Evolutionary conservation across 1,140 invertebrate genomes (phyloP).

Genomic region (Grapholita molesta): DNA sequence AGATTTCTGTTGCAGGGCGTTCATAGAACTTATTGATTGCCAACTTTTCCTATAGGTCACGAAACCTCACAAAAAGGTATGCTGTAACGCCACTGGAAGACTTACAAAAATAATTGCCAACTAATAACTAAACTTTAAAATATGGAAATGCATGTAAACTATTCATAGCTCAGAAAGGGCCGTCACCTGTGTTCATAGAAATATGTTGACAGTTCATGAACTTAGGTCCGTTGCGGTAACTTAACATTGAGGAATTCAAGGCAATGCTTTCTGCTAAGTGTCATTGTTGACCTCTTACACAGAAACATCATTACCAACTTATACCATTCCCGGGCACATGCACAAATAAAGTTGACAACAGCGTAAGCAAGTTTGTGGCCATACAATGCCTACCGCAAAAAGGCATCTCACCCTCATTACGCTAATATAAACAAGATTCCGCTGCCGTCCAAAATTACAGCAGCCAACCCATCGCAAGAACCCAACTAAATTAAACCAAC

Average conservation of each 20-base stretch:
- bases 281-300: background rate
- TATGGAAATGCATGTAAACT: background rate
- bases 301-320: background rate
- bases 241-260: background rate
- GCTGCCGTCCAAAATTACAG: conserved; percentile 33
- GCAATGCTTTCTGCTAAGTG: background rate
- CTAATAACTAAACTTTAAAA: background rate
- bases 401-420: conserved; percentile 40
- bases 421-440: conserved; percentile 52
- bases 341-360: background rate
- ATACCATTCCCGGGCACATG: background rate
- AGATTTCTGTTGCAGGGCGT: too few relatives aligned
- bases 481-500: conserved; percentile 55
- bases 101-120: background rate
- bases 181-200: background rate
- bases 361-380: background rate
- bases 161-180: background rate
- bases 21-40: too few relatives aligned
- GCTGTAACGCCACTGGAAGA: too few relatives aligned
- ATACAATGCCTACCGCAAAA: background rate
- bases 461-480: conserved; percentile 45
- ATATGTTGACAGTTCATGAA: background rate
- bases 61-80: too few relatives aligned
- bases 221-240: background rate
- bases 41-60: too few relatives aligned